Evolutionary conservation across 1,140 invertebrate genomes (phyloP).

Genomic region (Littorina saxatilis): DNA sequence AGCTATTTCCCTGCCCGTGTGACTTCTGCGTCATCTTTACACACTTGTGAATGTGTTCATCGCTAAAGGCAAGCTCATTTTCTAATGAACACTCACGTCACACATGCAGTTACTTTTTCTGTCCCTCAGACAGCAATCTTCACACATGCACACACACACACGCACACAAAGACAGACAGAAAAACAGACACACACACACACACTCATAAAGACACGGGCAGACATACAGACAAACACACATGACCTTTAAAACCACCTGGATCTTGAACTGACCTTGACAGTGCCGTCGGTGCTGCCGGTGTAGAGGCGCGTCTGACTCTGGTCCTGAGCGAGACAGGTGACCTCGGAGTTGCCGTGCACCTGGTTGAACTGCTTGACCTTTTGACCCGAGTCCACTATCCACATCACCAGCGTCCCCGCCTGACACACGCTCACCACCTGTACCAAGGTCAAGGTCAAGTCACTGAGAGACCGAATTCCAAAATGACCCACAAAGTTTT

Average conservation of each 20-base stretch:
- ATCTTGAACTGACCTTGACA: slow-evolving; percentile 66
- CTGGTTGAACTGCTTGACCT: slow-evolving; percentile 73
- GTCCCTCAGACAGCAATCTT: too few relatives aligned
- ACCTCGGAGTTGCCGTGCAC: slow-evolving; percentile 72
- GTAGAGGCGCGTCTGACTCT: slow-evolving; percentile 66
- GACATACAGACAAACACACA: slow-evolving; percentile 33
- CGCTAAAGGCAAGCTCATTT: too few relatives aligned
- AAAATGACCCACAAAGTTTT: too few relatives aligned
- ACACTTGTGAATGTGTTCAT: too few relatives aligned
- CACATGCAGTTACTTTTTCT: too few relatives aligned
- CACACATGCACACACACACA: not conserved
- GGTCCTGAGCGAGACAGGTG: slow-evolving; percentile 72
- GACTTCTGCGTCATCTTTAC: too few relatives aligned
- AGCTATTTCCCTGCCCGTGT: too few relatives aligned
- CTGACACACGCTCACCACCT: slow-evolving; percentile 74
- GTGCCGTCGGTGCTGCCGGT: slow-evolving; percentile 74
- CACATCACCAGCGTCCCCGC: slow-evolving; percentile 73
- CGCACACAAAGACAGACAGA: not conserved
- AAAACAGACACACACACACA: not conserved
- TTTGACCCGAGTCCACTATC: slow-evolving; percentile 76
- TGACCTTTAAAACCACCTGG: slow-evolving; percentile 62
- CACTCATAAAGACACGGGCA: not conserved
- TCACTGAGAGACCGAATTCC: too few relatives aligned
- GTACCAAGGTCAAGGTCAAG: too few relatives aligned
- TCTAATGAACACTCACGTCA: too few relatives aligned